These are phyloP conservation scores for Plagiodera versicolora DNA, from an alignment of 2,888 invertebrate species.

Conservation along the genomic window DNA sequence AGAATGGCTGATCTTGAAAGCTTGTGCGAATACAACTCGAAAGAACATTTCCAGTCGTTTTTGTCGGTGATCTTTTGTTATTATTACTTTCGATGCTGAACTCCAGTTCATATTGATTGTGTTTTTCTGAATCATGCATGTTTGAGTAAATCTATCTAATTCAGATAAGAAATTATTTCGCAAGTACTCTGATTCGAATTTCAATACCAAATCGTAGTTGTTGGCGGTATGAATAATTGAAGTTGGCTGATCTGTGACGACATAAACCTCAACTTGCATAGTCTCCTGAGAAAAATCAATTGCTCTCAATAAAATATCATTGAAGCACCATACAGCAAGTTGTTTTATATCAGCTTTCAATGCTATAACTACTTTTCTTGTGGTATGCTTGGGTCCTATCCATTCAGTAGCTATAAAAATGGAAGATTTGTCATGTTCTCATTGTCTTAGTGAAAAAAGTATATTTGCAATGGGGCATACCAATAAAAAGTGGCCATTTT, in stretches of 20 bases:
- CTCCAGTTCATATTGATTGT: slow-evolving; percentile 40
- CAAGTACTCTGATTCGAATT: slow-evolving; percentile 54
- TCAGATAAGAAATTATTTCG: slow-evolving; percentile 50
- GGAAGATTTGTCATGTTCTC: not conserved
- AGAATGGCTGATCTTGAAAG: slow-evolving; percentile 54
- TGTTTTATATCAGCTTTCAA: slow-evolving; percentile 47
- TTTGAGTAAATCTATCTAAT: slow-evolving; percentile 50
- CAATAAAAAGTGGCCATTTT: slow-evolving; percentile 37
- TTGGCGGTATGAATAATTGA: slow-evolving; percentile 54
- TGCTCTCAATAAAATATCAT: slow-evolving; percentile 52
- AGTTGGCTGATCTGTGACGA: slow-evolving; percentile 50
- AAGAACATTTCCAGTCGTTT: slow-evolving; percentile 59
- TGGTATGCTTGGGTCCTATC: slow-evolving; percentile 47
- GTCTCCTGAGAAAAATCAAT: slow-evolving; percentile 49
- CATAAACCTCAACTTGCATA: slow-evolving; percentile 44
- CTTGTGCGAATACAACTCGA: slow-evolving; percentile 59
- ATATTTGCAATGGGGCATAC: slow-evolving; percentile 26
- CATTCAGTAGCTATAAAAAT: slow-evolving; percentile 46
- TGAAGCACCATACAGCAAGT: slow-evolving; percentile 51
- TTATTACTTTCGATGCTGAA: slow-evolving; percentile 48
- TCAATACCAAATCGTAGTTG: slow-evolving; percentile 60
- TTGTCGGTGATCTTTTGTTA: slow-evolving; percentile 57
- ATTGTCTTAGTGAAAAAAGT: not conserved
- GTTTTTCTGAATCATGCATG: slow-evolving; percentile 39
- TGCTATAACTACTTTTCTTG: slow-evolving; percentile 51